Evolutionary conservation across 2,888 invertebrate species (phyloP), one percentile per base, ranked within the genome.

Genomic region (Andrena minutula): DNA sequence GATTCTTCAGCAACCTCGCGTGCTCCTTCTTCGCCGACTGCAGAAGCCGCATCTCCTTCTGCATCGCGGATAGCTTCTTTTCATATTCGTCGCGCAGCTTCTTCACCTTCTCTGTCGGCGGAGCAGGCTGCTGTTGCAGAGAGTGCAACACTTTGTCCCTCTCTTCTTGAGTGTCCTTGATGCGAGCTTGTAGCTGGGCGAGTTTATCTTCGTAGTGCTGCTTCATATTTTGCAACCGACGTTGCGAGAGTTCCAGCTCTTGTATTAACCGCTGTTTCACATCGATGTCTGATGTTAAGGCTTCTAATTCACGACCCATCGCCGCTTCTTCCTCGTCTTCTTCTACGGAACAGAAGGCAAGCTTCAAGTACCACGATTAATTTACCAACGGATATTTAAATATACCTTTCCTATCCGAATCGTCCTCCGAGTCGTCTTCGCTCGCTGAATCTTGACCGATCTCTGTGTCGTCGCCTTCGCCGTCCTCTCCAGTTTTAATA

Each of bases 201-300:
- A 99, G 95, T 91, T 99, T 97, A 81, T 98, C 97, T 94, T 99
- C 99, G 94, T 99, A 99, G 92, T 99, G 98, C 84, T 96, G 96
- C 78, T 97, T 96, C 95, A 99, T 96, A 0, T 97, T 96, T 70
- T 97, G 96, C 92, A 99, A 95, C 65, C 98, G 95, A 72, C 97
- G 95, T 92, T 99, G 98, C 0, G 98, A 98, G 76, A 97, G 94
- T 93, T 99, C 99, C 86, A 99, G 94, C 91, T 99, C 98, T 90
- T 98, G 98, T 84, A 99, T 99, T 61, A 99, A 95, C 75, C 98
- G 97, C 88, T 99, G 97, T 93, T 99, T 99, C 74, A 99, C 97
- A 92, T 98, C 98, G 86, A 99, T 99, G 94, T 99, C 98, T 64
- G 97, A 97, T 75, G 98, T 98, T 20, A 99, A 94, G 10, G 97